phyloP scores from a whole-genome alignment of 2,888 invertebrate species.

The Serripes groenlandicus region DNA sequence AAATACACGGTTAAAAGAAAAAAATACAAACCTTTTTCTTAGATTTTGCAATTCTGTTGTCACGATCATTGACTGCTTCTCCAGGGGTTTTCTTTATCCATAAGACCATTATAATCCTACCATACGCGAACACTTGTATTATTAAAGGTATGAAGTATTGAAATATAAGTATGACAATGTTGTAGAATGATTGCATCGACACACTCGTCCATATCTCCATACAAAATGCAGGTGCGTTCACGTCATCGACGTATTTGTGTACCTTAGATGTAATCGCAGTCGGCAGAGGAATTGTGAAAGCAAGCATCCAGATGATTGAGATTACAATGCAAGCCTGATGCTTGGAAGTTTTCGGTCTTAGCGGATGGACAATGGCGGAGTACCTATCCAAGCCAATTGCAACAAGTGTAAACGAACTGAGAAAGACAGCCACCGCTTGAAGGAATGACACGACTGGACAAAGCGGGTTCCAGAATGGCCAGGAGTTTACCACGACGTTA shows the following conservation, averaged over 20 bases:
- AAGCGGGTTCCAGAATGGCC: slow-evolving; percentile 94
- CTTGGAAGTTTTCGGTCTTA: slow-evolving; percentile 93
- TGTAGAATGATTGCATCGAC: slow-evolving; percentile 88
- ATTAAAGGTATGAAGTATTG: slow-evolving; percentile 94
- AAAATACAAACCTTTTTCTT: slow-evolving; percentile 97
- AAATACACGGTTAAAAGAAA: no score
- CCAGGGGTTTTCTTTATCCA: slow-evolving; percentile 96
- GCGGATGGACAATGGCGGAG: slow-evolving; percentile 95
- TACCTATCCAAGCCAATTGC: slow-evolving; percentile 97
- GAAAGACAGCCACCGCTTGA: slow-evolving; percentile 89
- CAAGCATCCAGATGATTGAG: slow-evolving; percentile 91
- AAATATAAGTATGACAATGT: slow-evolving; percentile 91
- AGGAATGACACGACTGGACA: slow-evolving; percentile 94
- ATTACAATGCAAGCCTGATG: slow-evolving; percentile 91
- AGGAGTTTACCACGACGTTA: slow-evolving; percentile 92
- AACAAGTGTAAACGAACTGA: slow-evolving; percentile 95
- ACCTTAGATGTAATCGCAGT: slow-evolving; percentile 91
- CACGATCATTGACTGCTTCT: slow-evolving; percentile 94
- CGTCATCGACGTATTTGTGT: slow-evolving; percentile 71
- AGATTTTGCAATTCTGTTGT: slow-evolving; percentile 93
- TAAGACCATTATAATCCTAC: slow-evolving; percentile 94
- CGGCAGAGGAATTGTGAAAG: slow-evolving; percentile 93
- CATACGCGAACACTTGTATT: slow-evolving; percentile 95
- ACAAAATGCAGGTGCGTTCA: slow-evolving; percentile 71
- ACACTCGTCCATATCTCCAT: slow-evolving; percentile 75